Conservation (phyloP, 2,888 invertebrate species). For the Anoplius nigerrimus region DNA sequence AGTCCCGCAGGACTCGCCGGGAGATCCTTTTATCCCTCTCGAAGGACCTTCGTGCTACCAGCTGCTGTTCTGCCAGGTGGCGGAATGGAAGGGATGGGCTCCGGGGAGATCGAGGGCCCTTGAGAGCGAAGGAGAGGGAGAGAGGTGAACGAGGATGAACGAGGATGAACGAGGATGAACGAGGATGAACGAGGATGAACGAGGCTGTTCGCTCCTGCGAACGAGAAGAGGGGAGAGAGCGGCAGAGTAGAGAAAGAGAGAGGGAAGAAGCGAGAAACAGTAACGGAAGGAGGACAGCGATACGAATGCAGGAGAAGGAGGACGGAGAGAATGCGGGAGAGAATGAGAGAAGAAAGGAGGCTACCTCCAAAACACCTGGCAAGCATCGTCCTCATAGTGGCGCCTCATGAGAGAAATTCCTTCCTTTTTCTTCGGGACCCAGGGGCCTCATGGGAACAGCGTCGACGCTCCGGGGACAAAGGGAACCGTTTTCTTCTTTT, state of each 20-base stretch:
- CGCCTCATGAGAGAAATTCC: conserved; percentile 58
- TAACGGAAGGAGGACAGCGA: background rate
- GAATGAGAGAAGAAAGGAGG: conserved; percentile 28
- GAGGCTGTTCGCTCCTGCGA: background rate
- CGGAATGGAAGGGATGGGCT: conserved; percentile 43
- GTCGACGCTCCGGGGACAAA: conserved; percentile 29
- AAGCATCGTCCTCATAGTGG: conserved; percentile 61
- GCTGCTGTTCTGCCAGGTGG: conserved; percentile 62
- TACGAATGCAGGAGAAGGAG: background rate
- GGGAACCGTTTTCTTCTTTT: conserved; percentile 34
- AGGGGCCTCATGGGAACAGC: conserved; percentile 62
- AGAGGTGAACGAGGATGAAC: conserved; percentile 21
- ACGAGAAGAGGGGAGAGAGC: background rate
- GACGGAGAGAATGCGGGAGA: background rate
- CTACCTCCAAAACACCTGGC: conserved; percentile 65
- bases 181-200: background rate
- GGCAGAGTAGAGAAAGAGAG: conserved; percentile 11
- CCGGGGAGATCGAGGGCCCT: conserved; percentile 25
- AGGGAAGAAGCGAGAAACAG: conserved; percentile 19
- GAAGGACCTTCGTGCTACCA: conserved; percentile 51
- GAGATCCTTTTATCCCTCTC: conserved; percentile 45
- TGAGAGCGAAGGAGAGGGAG: conserved; percentile 15
- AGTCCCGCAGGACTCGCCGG: conserved; percentile 42
- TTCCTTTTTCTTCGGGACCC: conserved; percentile 28
- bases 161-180: background rate